Conservation (phyloP, 2,113 vertebrate species). For the Nothobranchius furzeri region DNA sequence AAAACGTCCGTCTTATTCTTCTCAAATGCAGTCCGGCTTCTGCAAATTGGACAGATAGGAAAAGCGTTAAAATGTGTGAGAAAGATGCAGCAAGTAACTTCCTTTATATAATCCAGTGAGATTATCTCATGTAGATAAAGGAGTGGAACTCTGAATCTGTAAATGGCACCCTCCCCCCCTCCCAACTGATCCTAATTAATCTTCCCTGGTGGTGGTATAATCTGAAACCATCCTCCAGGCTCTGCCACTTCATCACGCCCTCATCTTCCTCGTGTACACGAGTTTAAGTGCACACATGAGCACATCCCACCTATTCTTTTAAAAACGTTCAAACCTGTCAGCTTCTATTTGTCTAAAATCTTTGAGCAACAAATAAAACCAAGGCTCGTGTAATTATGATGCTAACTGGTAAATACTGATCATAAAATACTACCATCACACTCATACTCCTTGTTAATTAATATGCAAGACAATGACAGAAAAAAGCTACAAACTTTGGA, state of each 20-base stretch:
- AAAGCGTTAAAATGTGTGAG: conserved; percentile 23
- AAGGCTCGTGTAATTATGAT: conserved; percentile 44
- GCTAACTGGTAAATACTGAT: conserved; percentile 17
- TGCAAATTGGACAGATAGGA: conserved; percentile 66
- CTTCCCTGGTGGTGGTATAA: conserved; percentile 31
- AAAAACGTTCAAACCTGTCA: not conserved
- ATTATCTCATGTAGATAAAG: conserved; percentile 10
- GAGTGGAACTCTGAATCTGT: conserved; percentile 13
- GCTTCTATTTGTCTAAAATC: conserved; percentile 1
- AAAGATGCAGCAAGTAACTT: not conserved
- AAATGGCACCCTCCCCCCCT: conserved; percentile 25
- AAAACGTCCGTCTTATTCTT: conserved; percentile 96
- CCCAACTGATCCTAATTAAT: conserved; percentile 23
- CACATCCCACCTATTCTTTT: conserved; percentile 21
- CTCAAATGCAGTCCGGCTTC: conserved; percentile 93
- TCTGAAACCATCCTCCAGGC: conserved; percentile 26
- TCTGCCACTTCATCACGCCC: conserved; percentile 19
- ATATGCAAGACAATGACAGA: conserved; percentile 43
- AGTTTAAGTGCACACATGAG: conserved; percentile 3
- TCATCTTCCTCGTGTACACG: conserved; percentile 9
- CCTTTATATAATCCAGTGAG: not conserved
- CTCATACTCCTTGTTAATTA: conserved; percentile 21
- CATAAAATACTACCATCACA: conserved; percentile 10
- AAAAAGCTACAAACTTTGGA: conserved; percentile 74
- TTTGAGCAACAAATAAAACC: conserved; percentile 31